phyloP scores from a whole-genome alignment of 2,797 vertebrate species.

The Philypnodon macrostomus region DNA sequence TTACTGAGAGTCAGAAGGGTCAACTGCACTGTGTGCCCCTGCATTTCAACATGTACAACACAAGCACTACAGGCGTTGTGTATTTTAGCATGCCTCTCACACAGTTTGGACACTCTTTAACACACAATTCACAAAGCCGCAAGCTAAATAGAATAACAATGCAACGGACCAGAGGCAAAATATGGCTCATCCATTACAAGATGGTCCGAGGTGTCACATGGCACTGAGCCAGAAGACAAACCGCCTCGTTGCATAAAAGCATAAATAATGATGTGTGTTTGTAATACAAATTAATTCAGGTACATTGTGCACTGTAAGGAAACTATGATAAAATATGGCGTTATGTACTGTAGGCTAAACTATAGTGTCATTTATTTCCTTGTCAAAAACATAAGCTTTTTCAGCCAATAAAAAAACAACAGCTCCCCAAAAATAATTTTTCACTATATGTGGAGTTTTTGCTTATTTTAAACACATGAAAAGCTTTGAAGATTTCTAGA shows the following conservation, averaged over 20 bases:
- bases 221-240: constrained; percentile 20
- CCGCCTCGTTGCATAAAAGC: constrained; percentile 14
- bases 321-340: no score
- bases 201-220: constrained; percentile 17
- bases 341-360: no score
- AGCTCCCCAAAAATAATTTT: no score
- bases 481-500: no score
- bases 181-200: constrained; percentile 32
- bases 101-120: constrained; percentile 9
- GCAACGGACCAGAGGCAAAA: constrained; percentile 26
- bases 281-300: constrained; percentile 8
- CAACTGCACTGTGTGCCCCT: no score
- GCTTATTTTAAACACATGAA: no score
- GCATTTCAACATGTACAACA: no score
- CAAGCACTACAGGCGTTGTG: constrained; percentile 1
- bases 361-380: no score
- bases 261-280: constrained; percentile 14
- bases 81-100: constrained; percentile 16
- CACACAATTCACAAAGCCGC: constrained; percentile 10
- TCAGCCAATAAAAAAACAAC: no score
- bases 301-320: neutral
- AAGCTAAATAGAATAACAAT: constrained; percentile 38
- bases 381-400: no score
- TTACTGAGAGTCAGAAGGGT: no score
- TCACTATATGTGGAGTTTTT: no score